phyloP scores from a whole-genome alignment of 2,888 invertebrate species.

The Sarcophaga variegata region DNA sequence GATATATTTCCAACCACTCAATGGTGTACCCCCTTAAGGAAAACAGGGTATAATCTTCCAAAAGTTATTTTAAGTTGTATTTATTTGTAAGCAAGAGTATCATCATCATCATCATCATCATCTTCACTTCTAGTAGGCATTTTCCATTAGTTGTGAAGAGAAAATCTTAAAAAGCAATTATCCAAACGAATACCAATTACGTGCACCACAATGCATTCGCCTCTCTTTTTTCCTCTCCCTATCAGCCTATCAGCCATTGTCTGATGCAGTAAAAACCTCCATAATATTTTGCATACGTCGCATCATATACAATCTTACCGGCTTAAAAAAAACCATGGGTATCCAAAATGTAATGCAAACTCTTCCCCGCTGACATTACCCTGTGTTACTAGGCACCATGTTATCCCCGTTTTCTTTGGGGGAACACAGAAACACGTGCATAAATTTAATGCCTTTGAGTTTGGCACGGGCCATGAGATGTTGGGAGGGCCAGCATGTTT shows the following conservation, averaged over 20 bases:
- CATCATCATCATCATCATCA: not conserved
- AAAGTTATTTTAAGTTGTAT: not conserved
- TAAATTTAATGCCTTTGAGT: too few relatives aligned
- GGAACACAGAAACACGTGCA: not conserved
- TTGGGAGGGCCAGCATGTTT: not conserved
- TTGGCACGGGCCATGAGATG: too few relatives aligned
- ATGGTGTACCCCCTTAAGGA: too few relatives aligned
- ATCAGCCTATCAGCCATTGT: too few relatives aligned
- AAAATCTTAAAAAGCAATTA: conserved; percentile 68
- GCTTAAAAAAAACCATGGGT: too few relatives aligned
- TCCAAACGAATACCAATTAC: conserved; percentile 29
- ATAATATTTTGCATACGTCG: conserved; percentile 17
- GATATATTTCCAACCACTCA: too few relatives aligned
- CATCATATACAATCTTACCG: too few relatives aligned
- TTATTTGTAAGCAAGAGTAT: conserved; percentile 1
- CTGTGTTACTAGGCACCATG: not conserved
- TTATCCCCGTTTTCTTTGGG: not conserved
- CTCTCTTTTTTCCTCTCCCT: not conserved
- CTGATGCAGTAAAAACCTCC: not conserved
- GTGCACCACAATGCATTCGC: conserved; percentile 26
- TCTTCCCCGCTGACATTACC: too few relatives aligned
- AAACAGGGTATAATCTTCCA: too few relatives aligned
- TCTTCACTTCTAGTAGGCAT: conserved; percentile 52
- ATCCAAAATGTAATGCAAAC: too few relatives aligned
- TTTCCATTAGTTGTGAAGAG: conserved; percentile 46